Base-by-base conservation (phyloP, 2,113 vertebrate genomes). In the Ranitomeya imitator region DNA sequence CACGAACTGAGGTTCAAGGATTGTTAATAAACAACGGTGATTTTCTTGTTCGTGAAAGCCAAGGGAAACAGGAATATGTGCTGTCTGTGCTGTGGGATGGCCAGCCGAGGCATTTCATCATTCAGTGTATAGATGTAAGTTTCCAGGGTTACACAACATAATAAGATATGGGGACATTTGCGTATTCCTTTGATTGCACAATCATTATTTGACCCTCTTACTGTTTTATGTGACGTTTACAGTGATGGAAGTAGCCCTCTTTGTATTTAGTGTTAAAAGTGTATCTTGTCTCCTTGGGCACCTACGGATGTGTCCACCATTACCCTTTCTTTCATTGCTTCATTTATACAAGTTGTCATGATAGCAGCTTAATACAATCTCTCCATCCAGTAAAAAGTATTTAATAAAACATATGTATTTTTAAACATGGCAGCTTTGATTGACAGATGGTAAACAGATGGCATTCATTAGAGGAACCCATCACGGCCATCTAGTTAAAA, bases 11-110 rank as follows among this genome's bases (percentile, higher is more conserved):
- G 90, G 98, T 97, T 31, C 96, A 95, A 71, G 95, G 96, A 92
- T 93, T 99, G 84, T 94, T 99, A 89, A 93, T 89, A 10, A 93
- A 92, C 2, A 93, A 91, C 0, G 98, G 98, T 3, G 98, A 99
- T 89, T 99, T 99, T 89, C 92, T 99, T 90, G 97, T 99, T 91
- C 94, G 98, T 19, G 96, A 97, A 93, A 99, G 98, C 93, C 98
- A 98, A 92, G 97, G 97, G 90, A 99, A 99, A 87, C 96, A 96
- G 89, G 97, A 98, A 87, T 95, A 95, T 0, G 98, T 99, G 92
- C 95, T 99, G 73, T 99, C 98, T 0, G 97, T 98, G 91, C 93
- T 97, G 73, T 98, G 97, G 97, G 94, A 94, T 0, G 93, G 95
- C 7, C 95, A 95, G 92, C 96, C 95, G 57, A 95, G 97, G 4